A percentile compares a stretch with the other conserved stretches of the same genome.
phyloP scores from a whole-genome alignment of 2,888 invertebrate species.

The Lithophane socia region DNA sequence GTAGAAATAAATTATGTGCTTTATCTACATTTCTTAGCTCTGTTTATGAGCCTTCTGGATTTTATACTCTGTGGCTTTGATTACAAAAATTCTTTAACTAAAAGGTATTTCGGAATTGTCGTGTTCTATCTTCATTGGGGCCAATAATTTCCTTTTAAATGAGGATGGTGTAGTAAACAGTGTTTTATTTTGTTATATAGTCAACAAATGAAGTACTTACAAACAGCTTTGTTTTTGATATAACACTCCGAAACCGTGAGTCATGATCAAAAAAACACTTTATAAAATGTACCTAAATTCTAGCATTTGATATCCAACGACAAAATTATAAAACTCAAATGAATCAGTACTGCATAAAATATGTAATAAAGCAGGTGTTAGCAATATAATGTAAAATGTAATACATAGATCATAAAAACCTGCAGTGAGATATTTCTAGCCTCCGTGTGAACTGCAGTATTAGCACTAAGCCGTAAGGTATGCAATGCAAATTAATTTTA shows the following conservation, averaged over 20 bases:
- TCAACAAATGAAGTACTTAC: neutral
- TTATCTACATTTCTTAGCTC: conserved; percentile 46
- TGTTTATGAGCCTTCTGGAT: conserved; percentile 19
- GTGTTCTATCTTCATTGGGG: conserved; percentile 40
- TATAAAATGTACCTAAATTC: neutral
- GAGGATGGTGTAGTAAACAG: neutral
- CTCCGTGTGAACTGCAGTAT: conserved; percentile 32
- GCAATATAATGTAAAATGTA: conserved; percentile 8
- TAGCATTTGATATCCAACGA: neutral
- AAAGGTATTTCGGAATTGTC: conserved; percentile 21
- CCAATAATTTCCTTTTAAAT: conserved; percentile 5
- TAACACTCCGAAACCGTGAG: neutral
- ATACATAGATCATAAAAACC: conserved; percentile 35
- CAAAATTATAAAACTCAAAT: neutral
- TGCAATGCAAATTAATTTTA: conserved; percentile 49
- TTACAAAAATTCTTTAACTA: conserved; percentile 33
- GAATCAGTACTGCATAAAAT: conserved; percentile 6
- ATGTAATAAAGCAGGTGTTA: conserved; percentile 4
- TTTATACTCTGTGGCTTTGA: conserved; percentile 8
- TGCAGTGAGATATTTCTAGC: conserved; percentile 17
- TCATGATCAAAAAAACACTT: neutral
- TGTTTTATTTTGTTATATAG: neutral
- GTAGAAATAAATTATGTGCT: conserved; percentile 50
- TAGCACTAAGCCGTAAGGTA: conserved; percentile 28
- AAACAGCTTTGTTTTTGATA: neutral